These are phyloP conservation scores for Bursaphelenchus mucronatus DNA, from an alignment of 1,140 invertebrate species.

Conservation along the genomic window DNA sequence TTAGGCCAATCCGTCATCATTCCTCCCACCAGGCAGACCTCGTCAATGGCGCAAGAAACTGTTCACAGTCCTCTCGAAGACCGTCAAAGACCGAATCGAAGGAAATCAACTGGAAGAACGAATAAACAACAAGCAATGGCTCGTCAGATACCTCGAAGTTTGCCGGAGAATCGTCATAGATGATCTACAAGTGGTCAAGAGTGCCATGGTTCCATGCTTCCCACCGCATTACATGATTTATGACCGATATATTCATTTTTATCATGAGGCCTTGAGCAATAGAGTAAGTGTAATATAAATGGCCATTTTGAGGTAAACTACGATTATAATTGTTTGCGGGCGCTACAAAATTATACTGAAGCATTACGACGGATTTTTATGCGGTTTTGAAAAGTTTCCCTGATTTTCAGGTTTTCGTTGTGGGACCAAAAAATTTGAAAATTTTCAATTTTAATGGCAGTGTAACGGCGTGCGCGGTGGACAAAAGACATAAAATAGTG, in stretches of 20 bases:
- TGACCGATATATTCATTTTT: constrained; percentile 84
- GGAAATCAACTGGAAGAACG: constrained; percentile 77
- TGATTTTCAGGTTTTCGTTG: too few species aligned
- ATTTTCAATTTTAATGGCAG: too few species aligned
- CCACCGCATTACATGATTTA: constrained; percentile 91
- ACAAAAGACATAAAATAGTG: too few species aligned
- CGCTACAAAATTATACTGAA: too few species aligned
- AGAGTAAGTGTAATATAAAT: constrained; percentile 69
- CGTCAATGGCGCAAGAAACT: constrained; percentile 85
- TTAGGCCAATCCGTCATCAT: constrained; percentile 64
- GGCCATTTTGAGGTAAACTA: too few species aligned
- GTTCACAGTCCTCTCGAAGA: constrained; percentile 52
- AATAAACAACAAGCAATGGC: constrained; percentile 87
- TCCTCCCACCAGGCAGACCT: constrained; percentile 84
- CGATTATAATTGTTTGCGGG: too few species aligned
- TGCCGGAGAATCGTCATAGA: constrained; percentile 41
- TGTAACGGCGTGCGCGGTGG: too few species aligned
- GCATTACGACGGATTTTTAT: too few species aligned
- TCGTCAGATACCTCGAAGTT: constrained; percentile 64
- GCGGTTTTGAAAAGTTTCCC: too few species aligned
- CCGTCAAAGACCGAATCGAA: constrained; percentile 7
- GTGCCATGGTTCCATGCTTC: constrained; percentile 85
- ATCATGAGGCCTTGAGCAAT: constrained; percentile 78
- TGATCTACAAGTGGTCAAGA: constrained; percentile 63
- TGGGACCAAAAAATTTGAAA: too few species aligned